Conservation (phyloP, 2,888 invertebrate genomes). For the Aphidius colemani region DNA sequence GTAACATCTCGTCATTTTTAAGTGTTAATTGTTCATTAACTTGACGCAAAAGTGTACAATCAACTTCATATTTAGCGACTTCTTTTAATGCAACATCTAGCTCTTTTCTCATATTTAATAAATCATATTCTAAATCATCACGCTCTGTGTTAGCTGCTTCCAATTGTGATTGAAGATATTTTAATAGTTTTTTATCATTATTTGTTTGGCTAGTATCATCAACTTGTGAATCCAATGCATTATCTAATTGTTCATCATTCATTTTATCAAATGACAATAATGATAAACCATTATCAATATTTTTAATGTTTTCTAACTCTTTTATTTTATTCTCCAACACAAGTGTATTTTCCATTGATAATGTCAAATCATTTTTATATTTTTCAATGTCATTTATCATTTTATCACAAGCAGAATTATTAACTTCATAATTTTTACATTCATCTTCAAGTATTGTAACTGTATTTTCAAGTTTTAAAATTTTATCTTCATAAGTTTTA, state of each 20-base stretch:
- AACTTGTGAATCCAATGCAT: conserved; percentile 41
- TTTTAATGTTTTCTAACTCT: conserved; percentile 58
- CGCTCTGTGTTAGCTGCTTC: conserved; percentile 60
- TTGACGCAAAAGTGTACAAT: conserved; percentile 35
- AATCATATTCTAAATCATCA: conserved; percentile 67
- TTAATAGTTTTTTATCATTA: conserved; percentile 40
- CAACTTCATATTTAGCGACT: conserved; percentile 32
- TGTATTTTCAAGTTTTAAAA: conserved; percentile 44
- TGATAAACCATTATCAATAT: conserved; percentile 55
- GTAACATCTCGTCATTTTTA: conserved; percentile 47
- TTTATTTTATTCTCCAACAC: conserved; percentile 60
- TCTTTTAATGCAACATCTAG: conserved; percentile 59
- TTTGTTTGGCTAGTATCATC: conserved; percentile 35
- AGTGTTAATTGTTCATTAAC: conserved; percentile 45
- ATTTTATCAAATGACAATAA: conserved; percentile 42
- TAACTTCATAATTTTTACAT: no score
- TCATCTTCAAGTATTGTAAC: conserved; percentile 41
- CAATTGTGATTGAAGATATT: conserved; percentile 42
- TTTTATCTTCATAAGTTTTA: conserved; percentile 42
- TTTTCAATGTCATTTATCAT: conserved; percentile 47
- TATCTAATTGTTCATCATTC: conserved; percentile 40
- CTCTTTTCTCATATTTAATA: conserved; percentile 65
- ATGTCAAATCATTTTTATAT: conserved; percentile 54
- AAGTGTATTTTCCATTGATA: conserved; percentile 53
- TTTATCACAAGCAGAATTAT: no score